Percentiles rank a stretch among this genome's conserved stretches.
These are phyloP conservation scores for Hafferia zeledoni DNA, from an alignment of 2,797 vertebrate genomes.

Conservation along the genomic window DNA sequence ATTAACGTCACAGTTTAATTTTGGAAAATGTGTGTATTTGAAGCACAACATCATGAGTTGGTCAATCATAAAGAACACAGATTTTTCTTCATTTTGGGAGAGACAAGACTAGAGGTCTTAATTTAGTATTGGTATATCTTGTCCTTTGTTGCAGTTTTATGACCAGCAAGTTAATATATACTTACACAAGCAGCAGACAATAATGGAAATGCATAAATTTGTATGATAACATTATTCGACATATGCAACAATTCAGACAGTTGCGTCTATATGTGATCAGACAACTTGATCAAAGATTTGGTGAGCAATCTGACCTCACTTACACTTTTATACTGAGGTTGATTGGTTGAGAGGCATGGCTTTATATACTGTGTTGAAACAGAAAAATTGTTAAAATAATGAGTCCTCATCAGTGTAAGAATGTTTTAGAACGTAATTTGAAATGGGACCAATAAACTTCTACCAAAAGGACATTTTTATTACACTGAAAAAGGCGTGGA, in stretches of 20 bases:
- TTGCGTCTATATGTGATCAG: constrained; percentile 52
- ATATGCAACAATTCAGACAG: constrained; percentile 61
- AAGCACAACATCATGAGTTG: constrained; percentile 56
- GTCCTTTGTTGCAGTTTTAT: constrained; percentile 56
- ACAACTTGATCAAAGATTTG: constrained; percentile 67
- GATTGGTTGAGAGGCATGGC: constrained; percentile 70
- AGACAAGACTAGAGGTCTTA: constrained; percentile 57
- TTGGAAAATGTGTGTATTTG: constrained; percentile 51
- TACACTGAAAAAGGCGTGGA: constrained; percentile 49
- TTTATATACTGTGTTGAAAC: constrained; percentile 69
- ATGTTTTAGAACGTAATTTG: constrained; percentile 59
- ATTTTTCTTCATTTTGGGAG: constrained; percentile 53
- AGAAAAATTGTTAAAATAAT: constrained; percentile 60
- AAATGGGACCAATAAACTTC: constrained; percentile 65
- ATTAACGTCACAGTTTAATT: constrained; percentile 67
- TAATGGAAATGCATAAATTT: constrained; percentile 61
- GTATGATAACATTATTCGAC: constrained; percentile 30
- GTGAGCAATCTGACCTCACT: constrained; percentile 68
- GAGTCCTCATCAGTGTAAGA: constrained; percentile 55
- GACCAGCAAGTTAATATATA: constrained; percentile 59
- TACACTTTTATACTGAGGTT: constrained; percentile 71
- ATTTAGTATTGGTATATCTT: constrained; percentile 36
- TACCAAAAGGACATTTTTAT: constrained; percentile 67
- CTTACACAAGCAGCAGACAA: constrained; percentile 52
- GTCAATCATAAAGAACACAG: constrained; percentile 27